These are phyloP conservation scores for Achlya flavicornis DNA, from an alignment of 2,888 invertebrate species.

Conservation along the genomic window DNA sequence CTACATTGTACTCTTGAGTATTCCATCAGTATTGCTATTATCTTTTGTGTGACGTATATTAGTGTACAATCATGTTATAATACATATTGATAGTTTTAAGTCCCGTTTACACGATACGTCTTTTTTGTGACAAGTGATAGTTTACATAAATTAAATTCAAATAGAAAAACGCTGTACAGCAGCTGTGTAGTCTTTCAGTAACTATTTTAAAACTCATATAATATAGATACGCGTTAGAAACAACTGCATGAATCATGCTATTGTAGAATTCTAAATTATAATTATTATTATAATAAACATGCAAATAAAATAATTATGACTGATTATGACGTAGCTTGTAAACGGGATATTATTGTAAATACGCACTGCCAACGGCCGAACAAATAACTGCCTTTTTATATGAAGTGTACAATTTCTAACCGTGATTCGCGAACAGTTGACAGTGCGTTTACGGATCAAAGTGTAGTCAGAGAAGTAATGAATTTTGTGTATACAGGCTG, in stretches of 20 bases:
- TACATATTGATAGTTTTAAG: too few relatives aligned
- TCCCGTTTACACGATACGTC: background rate
- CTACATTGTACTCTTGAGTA: slow-evolving; percentile 63
- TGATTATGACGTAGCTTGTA: background rate
- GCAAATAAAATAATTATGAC: too few relatives aligned
- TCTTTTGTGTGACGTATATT: slow-evolving; percentile 41
- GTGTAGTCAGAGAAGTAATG: background rate
- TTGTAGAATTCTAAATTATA: too few relatives aligned
- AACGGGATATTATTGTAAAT: background rate
- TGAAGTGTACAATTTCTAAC: too few relatives aligned
- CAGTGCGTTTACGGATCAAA: background rate
- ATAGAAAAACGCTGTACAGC: too few relatives aligned
- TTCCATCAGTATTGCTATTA: slow-evolving; percentile 55
- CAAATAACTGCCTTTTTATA: background rate
- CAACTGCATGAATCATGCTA: too few relatives aligned
- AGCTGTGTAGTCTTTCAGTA: too few relatives aligned
- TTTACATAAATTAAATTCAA: too few relatives aligned
- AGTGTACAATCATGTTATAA: slow-evolving; percentile 13
- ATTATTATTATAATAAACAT: background rate
- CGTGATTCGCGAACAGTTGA: background rate
- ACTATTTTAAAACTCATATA: too few relatives aligned
- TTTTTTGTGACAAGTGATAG: background rate
- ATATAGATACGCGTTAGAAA: too few relatives aligned
- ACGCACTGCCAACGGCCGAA: background rate
- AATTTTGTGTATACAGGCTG: background rate